phyloP scores from a whole-genome alignment of 2,113 vertebrate species.

The Peromyscus polionotus region DNA sequence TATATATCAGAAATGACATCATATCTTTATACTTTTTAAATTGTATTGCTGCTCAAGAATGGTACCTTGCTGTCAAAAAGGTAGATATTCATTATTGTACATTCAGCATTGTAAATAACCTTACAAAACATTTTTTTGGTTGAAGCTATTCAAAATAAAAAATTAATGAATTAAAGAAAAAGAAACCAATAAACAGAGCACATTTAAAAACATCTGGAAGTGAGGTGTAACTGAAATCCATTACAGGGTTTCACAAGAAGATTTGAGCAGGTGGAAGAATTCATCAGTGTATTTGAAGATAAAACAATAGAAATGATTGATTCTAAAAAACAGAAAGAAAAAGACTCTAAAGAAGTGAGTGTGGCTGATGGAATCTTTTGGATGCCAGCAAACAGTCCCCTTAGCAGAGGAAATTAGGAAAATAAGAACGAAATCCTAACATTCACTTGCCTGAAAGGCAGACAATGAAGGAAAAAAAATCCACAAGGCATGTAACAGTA shows the following conservation, averaged over 20 bases:
- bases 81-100: constrained; percentile 87
- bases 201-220: background rate
- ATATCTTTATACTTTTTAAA: constrained; percentile 88
- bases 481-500: background rate
- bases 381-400: background rate
- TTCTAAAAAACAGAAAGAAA: background rate
- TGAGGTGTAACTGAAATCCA: background rate
- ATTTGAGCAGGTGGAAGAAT: background rate
- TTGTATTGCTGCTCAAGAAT: constrained; percentile 89
- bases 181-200: background rate
- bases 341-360: background rate
- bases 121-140: constrained; percentile 85
- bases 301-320: background rate
- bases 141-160: constrained; percentile 88
- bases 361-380: background rate
- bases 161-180: constrained; percentile 72
- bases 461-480: background rate
- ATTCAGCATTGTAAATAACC: constrained; percentile 88
- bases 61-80: constrained; percentile 89
- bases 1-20: constrained; percentile 85
- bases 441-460: background rate
- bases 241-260: background rate
- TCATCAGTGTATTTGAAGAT: background rate
- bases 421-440: background rate
- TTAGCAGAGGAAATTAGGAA: background rate